phyloP scores from a whole-genome alignment of 1,140 invertebrate genomes.

The Nasonia giraulti region DNA sequence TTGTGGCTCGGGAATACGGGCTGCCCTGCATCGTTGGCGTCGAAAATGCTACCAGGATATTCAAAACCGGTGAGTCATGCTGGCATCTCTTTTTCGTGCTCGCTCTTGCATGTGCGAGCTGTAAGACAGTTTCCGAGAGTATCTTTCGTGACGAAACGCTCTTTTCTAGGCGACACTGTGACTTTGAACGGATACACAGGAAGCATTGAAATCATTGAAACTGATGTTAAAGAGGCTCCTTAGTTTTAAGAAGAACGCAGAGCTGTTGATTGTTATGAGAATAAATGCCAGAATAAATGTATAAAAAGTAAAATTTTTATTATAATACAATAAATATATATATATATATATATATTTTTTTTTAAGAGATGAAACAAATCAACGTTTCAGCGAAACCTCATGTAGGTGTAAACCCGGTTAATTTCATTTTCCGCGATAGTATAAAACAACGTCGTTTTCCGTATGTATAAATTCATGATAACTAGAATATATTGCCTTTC shows the following conservation, averaged over 20 bases:
- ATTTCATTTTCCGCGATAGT: slow-evolving; percentile 6
- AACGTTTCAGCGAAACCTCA: slow-evolving; percentile 20
- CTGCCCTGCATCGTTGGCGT: slow-evolving; percentile 88
- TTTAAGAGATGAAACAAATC: slow-evolving; percentile 21
- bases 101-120: not conserved
- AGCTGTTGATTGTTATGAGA: not conserved
- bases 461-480: slow-evolving; percentile 33
- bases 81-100: too few relatives aligned
- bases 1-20: slow-evolving; percentile 91
- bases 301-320: slow-evolving; percentile 45
- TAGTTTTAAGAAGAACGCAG: not conserved
- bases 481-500: slow-evolving; percentile 39
- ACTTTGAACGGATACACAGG: slow-evolving; percentile 52
- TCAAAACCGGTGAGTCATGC: slow-evolving; percentile 78
- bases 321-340: slow-evolving; percentile 47
- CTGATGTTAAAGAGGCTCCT: not conserved
- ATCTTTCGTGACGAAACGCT: not conserved
- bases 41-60: slow-evolving; percentile 79
- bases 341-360: slow-evolving; percentile 15
- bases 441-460: slow-evolving; percentile 21
- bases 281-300: not conserved
- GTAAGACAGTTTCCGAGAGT: not conserved
- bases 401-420: not conserved
- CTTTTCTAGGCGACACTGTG: slow-evolving; percentile 57
- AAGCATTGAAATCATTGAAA: slow-evolving; percentile 48